These are phyloP conservation scores for Agrotis exclamationis DNA, from an alignment of 2,888 invertebrate genomes.

Conservation along the genomic window DNA sequence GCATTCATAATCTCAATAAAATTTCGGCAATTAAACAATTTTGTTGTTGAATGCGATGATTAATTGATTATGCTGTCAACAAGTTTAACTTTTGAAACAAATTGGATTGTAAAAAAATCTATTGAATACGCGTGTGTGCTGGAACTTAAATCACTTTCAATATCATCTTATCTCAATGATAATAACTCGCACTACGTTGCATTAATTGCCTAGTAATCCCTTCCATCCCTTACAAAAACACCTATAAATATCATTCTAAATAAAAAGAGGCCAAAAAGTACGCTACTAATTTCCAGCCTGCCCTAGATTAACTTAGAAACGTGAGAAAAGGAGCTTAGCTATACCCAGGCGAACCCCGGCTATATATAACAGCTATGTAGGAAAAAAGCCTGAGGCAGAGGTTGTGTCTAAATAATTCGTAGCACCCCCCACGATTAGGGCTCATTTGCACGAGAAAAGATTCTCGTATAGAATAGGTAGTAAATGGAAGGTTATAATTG, in stretches of 20 bases:
- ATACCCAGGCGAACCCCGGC: slow-evolving; percentile 18
- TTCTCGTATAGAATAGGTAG: not conserved
- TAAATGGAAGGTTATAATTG: not conserved
- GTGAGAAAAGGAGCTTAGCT: slow-evolving; percentile 34
- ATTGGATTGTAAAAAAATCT: too few species aligned
- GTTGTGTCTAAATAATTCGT: slow-evolving; percentile 54
- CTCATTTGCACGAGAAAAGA: not conserved
- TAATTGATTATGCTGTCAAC: too few species aligned
- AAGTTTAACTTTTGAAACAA: not conserved
- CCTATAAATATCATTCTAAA: not conserved
- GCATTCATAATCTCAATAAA: not conserved
- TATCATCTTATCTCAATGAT: too few species aligned
- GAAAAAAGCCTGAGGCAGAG: slow-evolving; percentile 11
- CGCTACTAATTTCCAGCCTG: slow-evolving; percentile 22
- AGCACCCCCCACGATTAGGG: slow-evolving; percentile 24
- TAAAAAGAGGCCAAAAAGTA: slow-evolving; percentile 5
- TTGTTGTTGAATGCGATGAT: not conserved
- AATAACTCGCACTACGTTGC: not conserved
- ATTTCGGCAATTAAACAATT: not conserved
- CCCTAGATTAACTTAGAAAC: slow-evolving; percentile 33
- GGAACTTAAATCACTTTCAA: not conserved
- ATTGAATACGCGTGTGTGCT: too few species aligned
- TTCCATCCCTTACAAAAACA: not conserved
- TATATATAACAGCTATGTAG: not conserved
- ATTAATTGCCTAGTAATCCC: not conserved